These are phyloP conservation scores for Leptopilina drosophilae DNA, from an alignment of 2,888 invertebrate genomes.

Conservation along the genomic window DNA sequence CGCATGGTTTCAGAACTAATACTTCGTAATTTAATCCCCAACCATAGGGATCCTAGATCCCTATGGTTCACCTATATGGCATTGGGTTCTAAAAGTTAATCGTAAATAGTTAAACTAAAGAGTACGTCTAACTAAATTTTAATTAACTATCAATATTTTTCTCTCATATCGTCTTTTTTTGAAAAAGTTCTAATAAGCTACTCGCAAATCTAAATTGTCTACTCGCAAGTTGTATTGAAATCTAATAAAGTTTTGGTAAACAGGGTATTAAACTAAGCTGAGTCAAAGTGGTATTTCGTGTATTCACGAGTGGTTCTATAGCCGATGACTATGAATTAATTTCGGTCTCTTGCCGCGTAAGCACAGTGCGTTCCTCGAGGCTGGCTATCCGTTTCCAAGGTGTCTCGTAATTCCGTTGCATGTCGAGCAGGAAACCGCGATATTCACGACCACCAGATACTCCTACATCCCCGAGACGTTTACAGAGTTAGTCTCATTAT, in stretches of 20 bases:
- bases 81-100: too few species aligned
- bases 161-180: too few species aligned
- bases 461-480: conserved; percentile 30
- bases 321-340: conserved; percentile 61
- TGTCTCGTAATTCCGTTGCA: conserved; percentile 59
- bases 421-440: conserved; percentile 39
- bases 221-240: neutral
- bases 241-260: neutral
- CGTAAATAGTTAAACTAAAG: too few species aligned
- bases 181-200: neutral
- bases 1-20: too few species aligned
- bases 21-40: too few species aligned
- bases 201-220: too few species aligned
- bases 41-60: too few species aligned
- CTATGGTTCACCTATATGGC: too few species aligned
- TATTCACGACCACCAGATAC: conserved; percentile 38
- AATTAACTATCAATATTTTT: too few species aligned
- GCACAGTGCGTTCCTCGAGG: conserved; percentile 37
- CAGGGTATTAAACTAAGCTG: neutral
- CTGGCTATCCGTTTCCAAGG: conserved; percentile 57
- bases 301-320: conserved; percentile 52
- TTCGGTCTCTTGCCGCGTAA: conserved; percentile 49
- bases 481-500: conserved; percentile 34
- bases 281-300: conserved; percentile 44
- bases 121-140: too few species aligned